A percentile compares a stretch with the other conserved stretches of the same genome.
These are phyloP conservation scores for Sarcophaga caerulescens DNA, from an alignment of 2,888 invertebrate species.

Conservation along the genomic window DNA sequence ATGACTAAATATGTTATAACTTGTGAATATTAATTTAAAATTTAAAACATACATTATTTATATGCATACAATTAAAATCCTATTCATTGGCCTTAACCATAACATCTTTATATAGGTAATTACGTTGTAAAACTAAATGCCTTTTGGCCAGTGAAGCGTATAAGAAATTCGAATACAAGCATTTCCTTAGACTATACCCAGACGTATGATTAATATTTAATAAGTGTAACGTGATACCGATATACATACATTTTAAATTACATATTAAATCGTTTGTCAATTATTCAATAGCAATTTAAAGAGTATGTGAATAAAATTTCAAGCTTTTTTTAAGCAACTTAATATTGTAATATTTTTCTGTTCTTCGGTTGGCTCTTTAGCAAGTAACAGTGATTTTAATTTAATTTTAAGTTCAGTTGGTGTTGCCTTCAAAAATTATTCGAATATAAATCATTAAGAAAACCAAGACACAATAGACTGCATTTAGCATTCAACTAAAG, in stretches of 20 bases:
- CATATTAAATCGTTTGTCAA: slow-evolving; percentile 7
- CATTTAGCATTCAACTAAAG: slow-evolving; percentile 47
- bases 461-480: slow-evolving; percentile 39
- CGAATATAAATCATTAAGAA: slow-evolving; percentile 54
- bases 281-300: slow-evolving; percentile 15
- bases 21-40: no score
- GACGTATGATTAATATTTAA: slow-evolving; percentile 24
- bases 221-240: slow-evolving; percentile 1
- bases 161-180: slow-evolving; percentile 4
- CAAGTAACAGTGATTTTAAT: background rate
- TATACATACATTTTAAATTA: background rate
- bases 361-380: no score
- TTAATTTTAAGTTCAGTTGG: slow-evolving; percentile 1
- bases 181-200: background rate
- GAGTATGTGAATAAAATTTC: background rate
- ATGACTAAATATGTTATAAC: no score
- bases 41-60: no score
- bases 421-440: slow-evolving; percentile 15
- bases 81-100: no score
- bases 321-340: background rate
- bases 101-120: no score
- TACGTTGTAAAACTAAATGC: background rate
- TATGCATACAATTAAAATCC: no score
- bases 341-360: no score
- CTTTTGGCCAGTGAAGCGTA: background rate